These are phyloP conservation scores for Antrozous pallidus DNA, from an alignment of 2,797 vertebrate species.

Conservation along the genomic window DNA sequence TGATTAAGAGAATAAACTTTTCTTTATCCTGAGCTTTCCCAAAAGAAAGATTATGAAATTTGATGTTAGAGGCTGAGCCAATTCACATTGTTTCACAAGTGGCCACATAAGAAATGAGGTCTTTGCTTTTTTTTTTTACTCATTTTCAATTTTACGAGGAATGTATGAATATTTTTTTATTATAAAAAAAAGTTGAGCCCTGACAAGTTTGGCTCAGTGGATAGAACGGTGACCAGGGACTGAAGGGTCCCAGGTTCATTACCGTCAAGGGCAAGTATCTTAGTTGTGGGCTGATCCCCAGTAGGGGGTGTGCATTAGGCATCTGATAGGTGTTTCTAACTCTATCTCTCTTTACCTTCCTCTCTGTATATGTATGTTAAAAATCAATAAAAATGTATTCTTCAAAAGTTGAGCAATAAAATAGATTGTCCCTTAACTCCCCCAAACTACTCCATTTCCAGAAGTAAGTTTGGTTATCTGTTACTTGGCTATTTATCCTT, in stretches of 20 bases:
- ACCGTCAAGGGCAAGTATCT: background rate
- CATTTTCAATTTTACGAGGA: background rate
- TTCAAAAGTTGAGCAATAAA: background rate
- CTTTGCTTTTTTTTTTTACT: background rate
- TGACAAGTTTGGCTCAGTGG: too few relatives aligned
- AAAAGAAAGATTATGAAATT: background rate
- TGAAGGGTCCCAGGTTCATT: too few relatives aligned
- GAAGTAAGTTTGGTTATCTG: background rate
- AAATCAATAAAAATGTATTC: too few relatives aligned
- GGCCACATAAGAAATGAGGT: background rate
- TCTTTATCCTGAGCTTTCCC: background rate
- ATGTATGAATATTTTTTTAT: background rate
- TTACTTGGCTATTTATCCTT: background rate
- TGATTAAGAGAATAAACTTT: background rate
- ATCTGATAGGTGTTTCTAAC: background rate
- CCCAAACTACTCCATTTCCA: background rate
- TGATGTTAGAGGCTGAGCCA: background rate
- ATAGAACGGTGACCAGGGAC: too few relatives aligned
- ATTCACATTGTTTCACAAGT: background rate
- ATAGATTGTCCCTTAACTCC: background rate
- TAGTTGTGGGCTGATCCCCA: background rate
- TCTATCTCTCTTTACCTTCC: background rate
- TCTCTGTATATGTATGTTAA: too few relatives aligned
- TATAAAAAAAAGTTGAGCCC: background rate
- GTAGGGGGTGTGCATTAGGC: background rate